Evolutionary conservation across 2,113 vertebrate genomes (phyloP), one percentile per base, ranked within the genome.

Genomic region (Nothobranchius furzeri): DNA sequence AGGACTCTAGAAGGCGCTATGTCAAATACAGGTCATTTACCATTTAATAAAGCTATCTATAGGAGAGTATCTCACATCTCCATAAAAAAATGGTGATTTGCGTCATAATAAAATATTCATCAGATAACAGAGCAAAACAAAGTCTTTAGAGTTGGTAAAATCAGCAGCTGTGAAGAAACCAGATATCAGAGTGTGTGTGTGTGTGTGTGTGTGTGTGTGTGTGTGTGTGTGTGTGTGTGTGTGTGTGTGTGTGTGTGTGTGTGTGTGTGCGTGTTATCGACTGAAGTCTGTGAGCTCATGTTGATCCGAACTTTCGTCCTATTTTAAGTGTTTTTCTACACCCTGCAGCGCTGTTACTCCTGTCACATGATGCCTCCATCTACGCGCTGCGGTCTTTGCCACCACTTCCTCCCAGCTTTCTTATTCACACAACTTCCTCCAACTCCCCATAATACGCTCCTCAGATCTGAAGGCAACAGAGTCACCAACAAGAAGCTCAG

Each of bases 371-470:
- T 49, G 57, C 77, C 67, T 65, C 66, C 55, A 72, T 70, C 60
- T 50, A 86, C 72, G 68, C 65, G 47, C 60, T 81, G 73, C 12
- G 81, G 82, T 81, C 60, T 70, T 15, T 68, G 62, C 50, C 60
- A 76, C 79, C 72, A 75, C 84, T 89, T 91, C 90, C 90, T 85
- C 76, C 75, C 77, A 86, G 77, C 73, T 81, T 81, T 81, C 61
- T 68, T 17, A 81, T 68, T 79, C 66, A 79, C 60, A 75, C 63
- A 67, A 79, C 81, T 87, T 88, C 86, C 85, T 80, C 60, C 65
- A 64, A 42, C 72, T 25, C 47, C 69, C 73, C 72, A 65, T 64
- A 81, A 76, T 73, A 82, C 14, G 43, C 48, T 62, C 50, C 57
- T 30, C 49, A 1, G 57, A 47, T 75, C 17, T 52, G 35, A 75